A percentile compares a stretch with the other conserved stretches of the same genome.
These are phyloP conservation scores for Festucalex cinctus DNA, from an alignment of 2,113 vertebrate species.

Conservation along the genomic window DNA sequence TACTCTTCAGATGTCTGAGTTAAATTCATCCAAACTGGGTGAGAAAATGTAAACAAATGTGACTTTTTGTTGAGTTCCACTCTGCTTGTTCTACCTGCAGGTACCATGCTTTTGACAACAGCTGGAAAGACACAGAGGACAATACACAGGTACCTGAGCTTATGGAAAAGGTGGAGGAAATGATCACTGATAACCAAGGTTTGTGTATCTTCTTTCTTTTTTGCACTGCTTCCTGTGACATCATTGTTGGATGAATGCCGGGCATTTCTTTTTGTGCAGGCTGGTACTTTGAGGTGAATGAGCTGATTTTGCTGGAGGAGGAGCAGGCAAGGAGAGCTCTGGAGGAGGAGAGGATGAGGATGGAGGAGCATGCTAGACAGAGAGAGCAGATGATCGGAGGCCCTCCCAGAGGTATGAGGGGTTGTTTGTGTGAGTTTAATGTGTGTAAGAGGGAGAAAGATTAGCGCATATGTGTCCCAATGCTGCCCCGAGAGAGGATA, in stretches of 20 bases:
- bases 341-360: slow-evolving; percentile 66
- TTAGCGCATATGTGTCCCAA: slow-evolving; percentile 1
- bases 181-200: slow-evolving; percentile 74
- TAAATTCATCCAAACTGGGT: too few relatives aligned
- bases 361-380: slow-evolving; percentile 63
- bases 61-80: neutral
- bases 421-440: slow-evolving; percentile 1
- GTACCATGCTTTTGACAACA: slow-evolving; percentile 73
- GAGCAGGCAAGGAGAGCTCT: slow-evolving; percentile 67
- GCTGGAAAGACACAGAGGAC: slow-evolving; percentile 60
- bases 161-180: slow-evolving; percentile 73
- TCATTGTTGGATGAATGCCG: neutral
- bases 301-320: slow-evolving; percentile 64
- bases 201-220: neutral
- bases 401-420: slow-evolving; percentile 70
- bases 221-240: neutral
- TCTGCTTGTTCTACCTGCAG: slow-evolving; percentile 19
- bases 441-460: neutral
- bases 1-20: neutral
- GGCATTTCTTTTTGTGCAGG: slow-evolving; percentile 44
- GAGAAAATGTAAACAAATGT: neutral
- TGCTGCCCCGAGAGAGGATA: neutral
- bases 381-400: slow-evolving; percentile 72
- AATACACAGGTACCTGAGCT: slow-evolving; percentile 71
- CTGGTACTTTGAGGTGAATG: slow-evolving; percentile 74